Conservation (phyloP, 2,888 invertebrate genomes). For the Morpho helenor region DNA sequence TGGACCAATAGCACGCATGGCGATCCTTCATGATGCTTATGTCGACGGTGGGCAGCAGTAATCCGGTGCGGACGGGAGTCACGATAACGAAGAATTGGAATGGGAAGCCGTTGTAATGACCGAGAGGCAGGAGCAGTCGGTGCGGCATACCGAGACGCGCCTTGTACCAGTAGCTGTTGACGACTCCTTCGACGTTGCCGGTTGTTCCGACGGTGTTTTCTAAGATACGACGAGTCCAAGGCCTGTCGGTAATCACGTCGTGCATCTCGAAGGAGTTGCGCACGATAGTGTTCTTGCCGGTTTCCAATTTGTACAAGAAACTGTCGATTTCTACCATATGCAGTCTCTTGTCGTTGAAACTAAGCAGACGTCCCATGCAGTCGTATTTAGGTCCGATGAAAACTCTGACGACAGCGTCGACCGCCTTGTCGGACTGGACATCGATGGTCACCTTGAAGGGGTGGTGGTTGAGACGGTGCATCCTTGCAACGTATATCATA, state of each 20-base stretch:
- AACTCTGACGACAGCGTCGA: constrained; percentile 81
- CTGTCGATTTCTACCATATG: constrained; percentile 71
- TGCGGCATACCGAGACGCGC: constrained; percentile 81
- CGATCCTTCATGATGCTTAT: constrained; percentile 69
- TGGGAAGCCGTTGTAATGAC: constrained; percentile 80
- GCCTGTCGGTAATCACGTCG: constrained; percentile 80
- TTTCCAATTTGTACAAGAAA: constrained; percentile 80
- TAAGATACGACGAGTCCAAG: constrained; percentile 53
- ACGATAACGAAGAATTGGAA: constrained; percentile 83
- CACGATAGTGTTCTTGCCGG: constrained; percentile 84
- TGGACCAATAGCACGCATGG: constrained; percentile 75
- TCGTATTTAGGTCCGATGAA: constrained; percentile 86
- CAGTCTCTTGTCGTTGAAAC: constrained; percentile 62
- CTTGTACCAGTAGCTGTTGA: constrained; percentile 77
- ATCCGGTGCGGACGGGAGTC: constrained; percentile 73
- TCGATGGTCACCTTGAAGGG: constrained; percentile 80
- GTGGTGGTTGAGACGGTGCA: constrained; percentile 82
- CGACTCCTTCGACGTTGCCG: constrained; percentile 68
- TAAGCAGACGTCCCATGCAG: constrained; percentile 78
- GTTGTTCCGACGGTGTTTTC: constrained; percentile 49
- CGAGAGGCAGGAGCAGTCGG: constrained; percentile 85
- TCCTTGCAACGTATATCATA: constrained; percentile 74
- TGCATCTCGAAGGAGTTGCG: constrained; percentile 84
- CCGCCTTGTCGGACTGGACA: constrained; percentile 76
- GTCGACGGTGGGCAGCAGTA: constrained; percentile 62